Evolutionary conservation across 2,113 vertebrate genomes (phyloP), one percentile per base, ranked within the genome.

Genomic region (Lanius collurio): DNA sequence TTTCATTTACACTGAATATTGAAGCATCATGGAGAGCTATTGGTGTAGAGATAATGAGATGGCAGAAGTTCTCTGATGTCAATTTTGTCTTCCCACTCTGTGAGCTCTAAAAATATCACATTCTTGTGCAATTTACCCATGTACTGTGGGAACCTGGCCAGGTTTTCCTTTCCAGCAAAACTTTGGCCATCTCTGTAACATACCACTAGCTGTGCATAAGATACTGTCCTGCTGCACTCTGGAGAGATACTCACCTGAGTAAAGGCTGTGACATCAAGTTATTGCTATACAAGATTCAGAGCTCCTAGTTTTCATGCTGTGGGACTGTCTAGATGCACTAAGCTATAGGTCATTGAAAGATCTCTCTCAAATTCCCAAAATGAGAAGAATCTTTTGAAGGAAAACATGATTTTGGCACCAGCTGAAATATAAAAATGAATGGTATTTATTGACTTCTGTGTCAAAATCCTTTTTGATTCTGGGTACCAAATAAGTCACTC

Each of bases 241-340:
- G 53, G 31, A 56, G 23, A 65, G 12, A 3, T 41, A 16, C 17
- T 46, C 10, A 39, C 0, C 0, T 28, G 7, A 35, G 18, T 46
- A 57, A 86, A 86, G 49, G 10, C 9, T 5, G 4, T 44, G 52
- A n/a, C 30, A 78, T 5, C 2, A 9, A 53, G 15, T 15, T 77
- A 31, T 10, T 79, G 42, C 30, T 35, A 11, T 11, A 35, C 5
- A 60, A 46, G 39, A 10, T 68, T 55, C 62, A 88, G 30, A 93
- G 33, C 11, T 76, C 19, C 73, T 50, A 44, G 8, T 5, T 8
- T 31, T 65, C 13, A 13, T 60, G 18, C 8, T 67, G 11, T 52
- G 28, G 26, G 27, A 11, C 20, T 74, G 6, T 59, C 35, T 10
- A 42, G 15, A 31, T 55, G 5, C 11, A 23, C 28, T 42, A 30